These are phyloP conservation scores for Holotrichia oblita DNA, from an alignment of 1,140 invertebrate species.

Conservation along the genomic window DNA sequence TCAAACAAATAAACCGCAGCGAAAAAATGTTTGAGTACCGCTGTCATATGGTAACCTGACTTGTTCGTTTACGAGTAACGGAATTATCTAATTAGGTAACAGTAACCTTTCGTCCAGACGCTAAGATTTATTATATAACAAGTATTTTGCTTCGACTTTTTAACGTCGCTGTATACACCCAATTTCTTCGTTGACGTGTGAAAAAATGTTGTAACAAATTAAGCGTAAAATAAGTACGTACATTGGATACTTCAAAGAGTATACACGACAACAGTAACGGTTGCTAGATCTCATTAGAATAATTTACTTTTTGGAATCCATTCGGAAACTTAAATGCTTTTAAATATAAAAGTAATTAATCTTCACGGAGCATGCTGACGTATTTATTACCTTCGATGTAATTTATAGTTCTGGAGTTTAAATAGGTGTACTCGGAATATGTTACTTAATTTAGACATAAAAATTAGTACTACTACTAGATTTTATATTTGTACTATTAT, in stretches of 20 bases:
- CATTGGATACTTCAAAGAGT: no score
- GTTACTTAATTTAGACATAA: constrained; percentile 34
- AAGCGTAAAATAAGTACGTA: neutral
- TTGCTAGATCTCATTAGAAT: constrained; percentile 1
- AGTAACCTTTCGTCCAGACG: no score
- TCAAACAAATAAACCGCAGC: no score
- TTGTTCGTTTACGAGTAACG: no score
- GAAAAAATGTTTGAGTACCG: no score
- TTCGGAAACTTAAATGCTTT: constrained; percentile 19
- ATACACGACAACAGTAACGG: neutral
- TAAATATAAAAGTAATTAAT: constrained; percentile 34
- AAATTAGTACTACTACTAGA: neutral
- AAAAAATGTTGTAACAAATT: neutral
- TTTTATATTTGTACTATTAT: constrained; percentile 16
- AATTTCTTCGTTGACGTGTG: neutral
- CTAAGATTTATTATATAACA: no score
- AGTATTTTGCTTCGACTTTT: no score
- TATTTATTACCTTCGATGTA: constrained; percentile 22
- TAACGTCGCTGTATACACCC: no score
- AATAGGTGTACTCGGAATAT: neutral
- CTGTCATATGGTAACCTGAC: no score
- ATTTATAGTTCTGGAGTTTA: constrained; percentile 10
- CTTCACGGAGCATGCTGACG: neutral
- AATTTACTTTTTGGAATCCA: constrained; percentile 4
- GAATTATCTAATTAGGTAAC: no score